phyloP scores from a whole-genome alignment of 2,888 invertebrate genomes.

The Orthonevra nobilis region DNA sequence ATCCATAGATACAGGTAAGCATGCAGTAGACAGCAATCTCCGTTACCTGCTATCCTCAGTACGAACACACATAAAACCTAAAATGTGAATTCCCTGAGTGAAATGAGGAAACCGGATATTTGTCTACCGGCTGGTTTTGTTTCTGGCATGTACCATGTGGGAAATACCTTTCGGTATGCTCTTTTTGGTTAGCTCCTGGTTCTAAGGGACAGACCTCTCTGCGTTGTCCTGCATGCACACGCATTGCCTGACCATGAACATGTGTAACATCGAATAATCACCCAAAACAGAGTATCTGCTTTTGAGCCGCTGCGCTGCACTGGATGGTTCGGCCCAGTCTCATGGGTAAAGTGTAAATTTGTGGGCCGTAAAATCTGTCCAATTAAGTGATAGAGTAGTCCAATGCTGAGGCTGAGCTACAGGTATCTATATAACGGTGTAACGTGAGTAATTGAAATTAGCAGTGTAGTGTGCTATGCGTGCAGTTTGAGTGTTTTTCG shows the following conservation, averaged over 20 bases:
- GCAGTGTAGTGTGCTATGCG: slow-evolving; percentile 15
- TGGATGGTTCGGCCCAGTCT: slow-evolving; percentile 6
- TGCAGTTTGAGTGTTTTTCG: slow-evolving; percentile 45
- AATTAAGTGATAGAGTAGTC: slow-evolving; percentile 59
- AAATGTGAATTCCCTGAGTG: slow-evolving; percentile 55
- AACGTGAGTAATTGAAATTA: slow-evolving; percentile 63
- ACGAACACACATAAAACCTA: slow-evolving; percentile 7
- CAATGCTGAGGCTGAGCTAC: slow-evolving; percentile 25
- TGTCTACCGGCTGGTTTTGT: slow-evolving; percentile 58
- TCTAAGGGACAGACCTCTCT: slow-evolving; percentile 11
- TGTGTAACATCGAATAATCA: slow-evolving; percentile 57
- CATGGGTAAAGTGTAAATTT: slow-evolving; percentile 65
- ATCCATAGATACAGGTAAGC: slow-evolving; percentile 58
- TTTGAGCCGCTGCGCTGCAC: no score
- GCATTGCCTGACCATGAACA: slow-evolving; percentile 37
- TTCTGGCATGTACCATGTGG: slow-evolving; percentile 65
- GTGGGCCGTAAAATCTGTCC: slow-evolving; percentile 68
- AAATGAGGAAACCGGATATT: slow-evolving; percentile 55
- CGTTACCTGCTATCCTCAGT: slow-evolving; percentile 47
- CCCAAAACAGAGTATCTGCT: slow-evolving; percentile 17
- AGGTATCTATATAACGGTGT: slow-evolving; percentile 25
- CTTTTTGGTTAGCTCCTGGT: slow-evolving; percentile 30
- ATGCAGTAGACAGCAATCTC: slow-evolving; percentile 42
- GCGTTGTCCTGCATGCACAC: background rate
- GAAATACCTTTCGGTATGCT: slow-evolving; percentile 30